Base-by-base conservation (phyloP, 2,797 vertebrate genomes). In the Manis crassicaudata region DNA sequence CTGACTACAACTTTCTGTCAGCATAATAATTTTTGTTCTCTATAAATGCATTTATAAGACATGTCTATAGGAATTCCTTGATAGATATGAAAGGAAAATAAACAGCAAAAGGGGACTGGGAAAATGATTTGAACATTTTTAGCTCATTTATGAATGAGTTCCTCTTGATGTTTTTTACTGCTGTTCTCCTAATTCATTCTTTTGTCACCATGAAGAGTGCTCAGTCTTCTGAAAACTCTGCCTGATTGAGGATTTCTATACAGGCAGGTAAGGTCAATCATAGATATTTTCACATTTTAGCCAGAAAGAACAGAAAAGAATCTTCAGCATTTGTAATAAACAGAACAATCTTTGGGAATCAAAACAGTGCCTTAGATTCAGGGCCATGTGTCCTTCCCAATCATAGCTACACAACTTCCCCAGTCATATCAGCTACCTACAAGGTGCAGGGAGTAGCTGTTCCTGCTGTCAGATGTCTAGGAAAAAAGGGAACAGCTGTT, bases 311-410 rank as follows among this genome's bases (percentile, higher is more conserved):
- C 50, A 92, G 54, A 96, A 92, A 94, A 82, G 52, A 93, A 76
- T 79, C 94, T 96, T 96, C 91, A 94, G 91, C 96, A 93, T 96
- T 96, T 83, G 29, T 86, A 94, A 97, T 88, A 97, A 96, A 96
- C 62, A 89, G 93, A 97, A 80, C 77, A 95, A 86, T 96, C 93
- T 97, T 94, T 25, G 6, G 89, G 93, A 84, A 97, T 97, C 96
- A 96, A 94, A 97, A 84, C n/a, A 84, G 80, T 65, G 29, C 73
- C 43, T 93, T 87, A 60, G 54, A 90, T 96, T 93, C 81, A 58
- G 3, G 88, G 90, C 90, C 92, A 96, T 84, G 63, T 95, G 94
- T 97, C 96, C 93, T 85, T 65, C 72, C 7, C 89, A 93, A 84
- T 96, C 93, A 96, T 85, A 83, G 83, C 65, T 37, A 97, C 76